phyloP scores from a whole-genome alignment of 2,113 vertebrate genomes.

The Catharus minimus region DNA sequence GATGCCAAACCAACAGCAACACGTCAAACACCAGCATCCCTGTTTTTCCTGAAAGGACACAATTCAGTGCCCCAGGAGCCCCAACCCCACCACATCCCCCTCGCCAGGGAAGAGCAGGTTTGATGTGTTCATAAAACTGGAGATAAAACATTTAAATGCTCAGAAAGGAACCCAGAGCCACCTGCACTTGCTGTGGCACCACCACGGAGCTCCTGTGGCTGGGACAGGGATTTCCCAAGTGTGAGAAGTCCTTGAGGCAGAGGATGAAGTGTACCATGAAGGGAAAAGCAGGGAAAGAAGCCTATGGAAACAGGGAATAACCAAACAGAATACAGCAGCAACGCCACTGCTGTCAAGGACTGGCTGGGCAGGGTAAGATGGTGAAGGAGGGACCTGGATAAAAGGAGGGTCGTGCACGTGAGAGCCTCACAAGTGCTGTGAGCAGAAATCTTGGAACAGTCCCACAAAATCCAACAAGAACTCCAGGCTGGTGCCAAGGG shows the following conservation, averaged over 20 bases:
- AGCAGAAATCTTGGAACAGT: background rate
- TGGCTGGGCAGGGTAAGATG: background rate
- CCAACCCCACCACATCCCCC: background rate
- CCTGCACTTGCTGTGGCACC: fast-evolving
- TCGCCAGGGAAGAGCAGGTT: background rate
- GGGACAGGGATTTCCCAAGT: fast-evolving
- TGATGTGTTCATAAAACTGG: fast-evolving
- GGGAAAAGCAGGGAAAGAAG: background rate
- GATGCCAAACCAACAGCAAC: background rate
- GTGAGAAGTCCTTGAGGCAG: background rate
- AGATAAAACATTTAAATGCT: background rate
- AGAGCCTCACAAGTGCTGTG: background rate
- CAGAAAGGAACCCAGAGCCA: background rate
- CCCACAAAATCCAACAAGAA: background rate
- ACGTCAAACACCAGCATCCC: background rate
- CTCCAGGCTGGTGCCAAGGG: background rate
- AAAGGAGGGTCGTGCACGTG: background rate
- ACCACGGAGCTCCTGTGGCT: background rate
- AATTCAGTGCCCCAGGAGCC: background rate
- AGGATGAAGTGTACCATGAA: fast-evolving
- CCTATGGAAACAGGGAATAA: fast-evolving
- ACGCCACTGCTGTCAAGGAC: fast-evolving
- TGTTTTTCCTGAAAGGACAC: background rate
- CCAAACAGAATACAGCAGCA: background rate
- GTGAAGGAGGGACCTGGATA: background rate